A percentile compares a stretch with the other conserved stretches of the same genome.
These are phyloP conservation scores for Lates japonicus DNA, from an alignment of 2,797 vertebrate species.

Conservation along the genomic window DNA sequence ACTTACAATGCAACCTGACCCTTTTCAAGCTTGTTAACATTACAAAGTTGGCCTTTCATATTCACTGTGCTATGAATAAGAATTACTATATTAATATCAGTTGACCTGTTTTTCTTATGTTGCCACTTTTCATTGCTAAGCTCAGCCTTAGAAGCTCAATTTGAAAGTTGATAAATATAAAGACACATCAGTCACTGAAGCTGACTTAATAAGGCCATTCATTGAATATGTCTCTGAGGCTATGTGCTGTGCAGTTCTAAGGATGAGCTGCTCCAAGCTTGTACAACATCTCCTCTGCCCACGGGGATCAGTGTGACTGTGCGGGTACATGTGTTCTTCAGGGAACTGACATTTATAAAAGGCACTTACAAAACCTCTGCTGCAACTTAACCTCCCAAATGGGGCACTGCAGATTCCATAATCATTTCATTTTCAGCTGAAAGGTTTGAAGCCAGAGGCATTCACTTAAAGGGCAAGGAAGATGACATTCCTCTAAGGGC, in stretches of 20 bases:
- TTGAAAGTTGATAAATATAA: slow-evolving; percentile 18
- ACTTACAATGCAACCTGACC: slow-evolving; percentile 2
- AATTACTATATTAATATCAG: not conserved
- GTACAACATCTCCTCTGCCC: slow-evolving; percentile 44
- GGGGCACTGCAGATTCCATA: slow-evolving; percentile 53
- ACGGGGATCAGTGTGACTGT: slow-evolving; percentile 55
- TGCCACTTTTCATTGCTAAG: slow-evolving; percentile 1
- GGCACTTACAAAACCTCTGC: slow-evolving; percentile 60
- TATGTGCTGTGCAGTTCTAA: slow-evolving; percentile 15
- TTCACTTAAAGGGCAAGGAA: slow-evolving; percentile 66
- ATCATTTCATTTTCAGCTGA: slow-evolving; percentile 63
- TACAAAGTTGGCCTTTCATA: slow-evolving; percentile 26
- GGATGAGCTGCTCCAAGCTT: slow-evolving; percentile 44
- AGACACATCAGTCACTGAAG: slow-evolving; percentile 6
- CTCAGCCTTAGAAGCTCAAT: slow-evolving; percentile 12
- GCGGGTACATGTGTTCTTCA: slow-evolving; percentile 28
- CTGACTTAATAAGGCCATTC: slow-evolving; percentile 29
- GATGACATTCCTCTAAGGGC: slow-evolving; percentile 46
- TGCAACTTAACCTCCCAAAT: slow-evolving; percentile 61
- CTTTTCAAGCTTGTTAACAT: slow-evolving; percentile 14
- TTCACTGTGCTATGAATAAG: slow-evolving; percentile 13
- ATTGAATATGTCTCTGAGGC: slow-evolving; percentile 26
- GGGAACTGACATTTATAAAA: slow-evolving; percentile 76
- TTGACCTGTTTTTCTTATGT: slow-evolving; percentile 3
- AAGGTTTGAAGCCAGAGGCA: slow-evolving; percentile 56